phyloP scores from a whole-genome alignment of 2,888 invertebrate species.

The Ophion costatus region DNA sequence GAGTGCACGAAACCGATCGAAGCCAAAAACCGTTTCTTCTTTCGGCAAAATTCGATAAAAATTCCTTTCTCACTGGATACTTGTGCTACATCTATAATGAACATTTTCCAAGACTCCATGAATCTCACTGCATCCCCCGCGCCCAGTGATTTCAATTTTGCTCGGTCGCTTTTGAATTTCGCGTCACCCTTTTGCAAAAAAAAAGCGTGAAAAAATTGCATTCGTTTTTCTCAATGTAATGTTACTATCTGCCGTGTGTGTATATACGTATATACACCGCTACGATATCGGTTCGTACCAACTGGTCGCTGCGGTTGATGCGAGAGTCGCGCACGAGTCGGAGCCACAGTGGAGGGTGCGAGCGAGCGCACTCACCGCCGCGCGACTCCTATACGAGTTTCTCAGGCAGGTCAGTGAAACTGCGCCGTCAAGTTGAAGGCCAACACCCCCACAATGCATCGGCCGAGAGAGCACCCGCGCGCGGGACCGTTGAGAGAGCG shows the following conservation, averaged over 20 bases:
- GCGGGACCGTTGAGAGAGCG: conserved; percentile 50
- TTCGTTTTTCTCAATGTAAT: background rate
- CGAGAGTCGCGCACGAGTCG: conserved; percentile 51
- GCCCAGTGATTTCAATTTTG: too few species aligned
- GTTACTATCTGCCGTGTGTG: background rate
- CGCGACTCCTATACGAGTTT: conserved; percentile 80
- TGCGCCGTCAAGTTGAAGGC: conserved; percentile 84
- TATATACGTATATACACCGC: background rate
- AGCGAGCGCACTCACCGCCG: conserved; percentile 75
- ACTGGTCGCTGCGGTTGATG: conserved; percentile 31
- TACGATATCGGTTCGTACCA: conserved; percentile 21
- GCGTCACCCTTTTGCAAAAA: too few species aligned
- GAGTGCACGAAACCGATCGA: too few species aligned
- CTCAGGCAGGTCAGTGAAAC: conserved; percentile 84
- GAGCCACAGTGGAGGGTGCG: background rate
- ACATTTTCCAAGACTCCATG: too few species aligned
- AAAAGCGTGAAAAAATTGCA: background rate
- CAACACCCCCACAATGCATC: conserved; percentile 84
- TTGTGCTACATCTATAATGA: too few species aligned
- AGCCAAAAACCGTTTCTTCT: too few species aligned
- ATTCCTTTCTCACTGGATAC: too few species aligned
- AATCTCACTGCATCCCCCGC: too few species aligned
- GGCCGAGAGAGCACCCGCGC: conserved; percentile 73
- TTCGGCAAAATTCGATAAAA: too few species aligned
- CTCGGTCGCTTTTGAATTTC: too few species aligned